Conservation (phyloP, 1,140 invertebrate genomes). For the Daktulosphaira vitifoliae region DNA sequence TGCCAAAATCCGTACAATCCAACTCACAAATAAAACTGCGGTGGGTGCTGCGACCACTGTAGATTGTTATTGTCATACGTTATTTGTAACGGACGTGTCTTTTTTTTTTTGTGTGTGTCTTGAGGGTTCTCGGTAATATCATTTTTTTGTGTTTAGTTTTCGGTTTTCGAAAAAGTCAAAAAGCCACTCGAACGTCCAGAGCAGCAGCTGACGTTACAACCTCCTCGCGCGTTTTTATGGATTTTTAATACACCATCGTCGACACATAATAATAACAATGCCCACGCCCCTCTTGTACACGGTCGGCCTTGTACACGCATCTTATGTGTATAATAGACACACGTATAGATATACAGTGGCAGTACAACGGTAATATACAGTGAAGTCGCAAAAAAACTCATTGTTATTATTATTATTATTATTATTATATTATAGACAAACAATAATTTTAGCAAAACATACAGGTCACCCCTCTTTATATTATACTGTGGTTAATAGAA, state of each 20-base stretch:
- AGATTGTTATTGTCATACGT: conserved; percentile 11
- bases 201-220: neutral
- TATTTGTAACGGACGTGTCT: conserved; percentile 14
- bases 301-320: too few species aligned
- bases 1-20: neutral
- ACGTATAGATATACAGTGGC: neutral
- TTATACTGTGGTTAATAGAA: neutral
- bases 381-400: neutral
- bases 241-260: conserved; percentile 5
- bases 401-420: neutral
- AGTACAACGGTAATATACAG: conserved; percentile 13
- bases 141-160: neutral
- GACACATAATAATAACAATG: neutral
- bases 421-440: conserved; percentile 3
- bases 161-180: conserved; percentile 4
- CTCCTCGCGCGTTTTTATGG: neutral
- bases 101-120: neutral
- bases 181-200: conserved; percentile 5
- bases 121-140: neutral
- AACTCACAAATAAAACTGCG: too few species aligned
- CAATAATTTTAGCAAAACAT: conserved; percentile 23
- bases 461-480: neutral
- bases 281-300: neutral
- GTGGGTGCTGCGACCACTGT: too few species aligned
- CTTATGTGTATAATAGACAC: neutral